Base-by-base conservation (phyloP, 53 echinoderm and acorn worm species). In the Crossaster papposus region DNA sequence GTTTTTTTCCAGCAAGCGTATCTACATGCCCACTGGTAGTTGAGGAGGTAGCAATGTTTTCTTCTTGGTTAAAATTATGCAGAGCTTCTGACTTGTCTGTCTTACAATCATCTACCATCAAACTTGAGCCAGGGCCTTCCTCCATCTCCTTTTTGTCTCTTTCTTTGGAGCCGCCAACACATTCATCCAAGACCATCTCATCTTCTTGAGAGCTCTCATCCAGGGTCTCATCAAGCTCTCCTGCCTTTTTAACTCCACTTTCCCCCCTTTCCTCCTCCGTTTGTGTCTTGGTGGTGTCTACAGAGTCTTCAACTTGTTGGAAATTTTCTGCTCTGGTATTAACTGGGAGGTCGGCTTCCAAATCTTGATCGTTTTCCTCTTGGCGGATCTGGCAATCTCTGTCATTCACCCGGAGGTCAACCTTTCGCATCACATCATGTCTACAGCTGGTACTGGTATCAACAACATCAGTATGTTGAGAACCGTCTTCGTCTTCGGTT, bases 121-220 rank as follows among this genome's bases (percentile, higher is more conserved):
- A 26, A n/a, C 68, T 26, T 4, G 7, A 26, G n/a, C 20, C 17
- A 68, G 58, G 58, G 58, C 58, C 22, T 18, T 28, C 51, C 78
- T 44, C 24, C 37, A 1, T 37, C 51, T 37, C 29, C 51, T 20
- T 44, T 78, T 37, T 28, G 51, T 44, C 51, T 44, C 24, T 50
- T 36, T 37, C 78, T 78, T 20, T 4, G 1, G 37, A 12, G 28
- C 78, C n/a, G 23, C 24, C 26, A 14, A 20, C 22, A 20, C 54
- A 30, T 53, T 26, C 8, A 30, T 23, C 79, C 53, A n/a, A 54
- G 3, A 54, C 54, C 38, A 22, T 37, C 51, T 14, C 14, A 14
- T 53, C 79, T 24, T 79, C 79, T 53, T 51, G 28, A 51, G 24
- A 8, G n/a, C 34, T 34, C 58, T 81, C 81, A 81, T 31, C 20